Percentiles rank a stretch among this genome's conserved stretches.
Conservation (phyloP, 2,888 invertebrate species). For the Bombylius major region DNA sequence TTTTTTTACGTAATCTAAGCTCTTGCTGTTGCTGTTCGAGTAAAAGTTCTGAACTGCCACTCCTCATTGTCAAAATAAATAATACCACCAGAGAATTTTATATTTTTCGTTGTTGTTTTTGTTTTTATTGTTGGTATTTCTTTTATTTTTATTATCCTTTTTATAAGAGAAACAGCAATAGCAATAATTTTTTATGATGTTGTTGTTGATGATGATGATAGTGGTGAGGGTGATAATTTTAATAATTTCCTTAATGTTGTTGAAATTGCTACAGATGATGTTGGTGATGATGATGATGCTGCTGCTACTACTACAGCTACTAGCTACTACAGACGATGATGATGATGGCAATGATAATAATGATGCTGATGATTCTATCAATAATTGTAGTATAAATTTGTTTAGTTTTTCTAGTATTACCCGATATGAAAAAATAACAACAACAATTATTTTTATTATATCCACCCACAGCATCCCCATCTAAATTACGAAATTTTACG, state of each 20-base stretch:
- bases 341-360: neutral
- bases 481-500: neutral
- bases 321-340: slow-evolving; percentile 3
- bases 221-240: neutral
- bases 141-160: neutral
- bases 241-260: neutral
- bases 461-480: slow-evolving; percentile 1
- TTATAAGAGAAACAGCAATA: slow-evolving; percentile 13
- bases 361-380: slow-evolving; percentile 1
- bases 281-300: slow-evolving; percentile 12
- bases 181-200: slow-evolving; percentile 5
- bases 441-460: no score
- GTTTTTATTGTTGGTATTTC: neutral
- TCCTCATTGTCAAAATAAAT: slow-evolving; percentile 42
- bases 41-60: slow-evolving; percentile 65
- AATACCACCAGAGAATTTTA: neutral
- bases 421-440: no score
- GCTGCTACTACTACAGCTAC: no score
- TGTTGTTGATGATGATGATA: neutral
- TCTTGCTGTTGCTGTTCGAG: slow-evolving; percentile 63
- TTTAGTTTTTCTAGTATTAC: no score
- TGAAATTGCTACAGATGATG: neutral
- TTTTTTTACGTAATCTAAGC: slow-evolving; percentile 49
- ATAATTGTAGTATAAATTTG: no score
- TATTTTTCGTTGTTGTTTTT: neutral